Evolutionary conservation across 2,888 invertebrate species (phyloP), one percentile per base, ranked within the genome.

Genomic region (Leistus spinibarbis): DNA sequence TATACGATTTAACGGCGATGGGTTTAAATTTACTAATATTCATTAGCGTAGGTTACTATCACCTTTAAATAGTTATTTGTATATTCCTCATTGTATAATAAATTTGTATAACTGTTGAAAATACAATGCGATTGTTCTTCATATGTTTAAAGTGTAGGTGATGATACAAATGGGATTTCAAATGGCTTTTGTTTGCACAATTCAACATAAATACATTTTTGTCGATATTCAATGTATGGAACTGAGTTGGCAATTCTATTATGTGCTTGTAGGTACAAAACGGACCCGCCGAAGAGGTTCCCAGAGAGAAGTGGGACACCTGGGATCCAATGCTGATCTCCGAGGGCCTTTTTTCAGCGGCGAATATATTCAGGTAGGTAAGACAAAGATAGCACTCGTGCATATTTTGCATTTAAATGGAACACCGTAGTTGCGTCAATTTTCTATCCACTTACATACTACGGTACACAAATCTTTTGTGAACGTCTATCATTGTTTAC

Each of bases 291-390:
- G 89, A 90, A 82, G 85, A 86, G 3, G 91, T 92, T 82, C 88
- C 92, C 79, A 92, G 98, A 76, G 95, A 96, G 85, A 89, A 96
- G 80, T 99, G 99, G 98, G 97, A 98, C 86, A 94, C 98, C 4
- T 98, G 97, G 95, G 99, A 99, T 86, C 99, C 99, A 17, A 98
- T 98, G 93, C 90, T 99, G 80, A 95, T 95, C 78, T 95, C 97
- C 23, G 97, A 97, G 86, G 97, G 97, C 40, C 90, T 99, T 70
- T 99, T 99, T 87, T 98, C 99, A 16, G 97, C 98, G 17, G 99
- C 99, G 79, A 99, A 99, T 87, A 99, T 99, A 86, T 96, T 95
- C 85, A 91, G 91, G 91, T 90, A 80, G 79, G 79, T 75, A n/a
- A 69, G 62, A 22, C 20, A 65, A 62, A 62, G 62, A 62, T 24